Evolutionary conservation across 2,888 invertebrate species (phyloP), one percentile per base, ranked within the genome.

Genomic region (Thereva unica): DNA sequence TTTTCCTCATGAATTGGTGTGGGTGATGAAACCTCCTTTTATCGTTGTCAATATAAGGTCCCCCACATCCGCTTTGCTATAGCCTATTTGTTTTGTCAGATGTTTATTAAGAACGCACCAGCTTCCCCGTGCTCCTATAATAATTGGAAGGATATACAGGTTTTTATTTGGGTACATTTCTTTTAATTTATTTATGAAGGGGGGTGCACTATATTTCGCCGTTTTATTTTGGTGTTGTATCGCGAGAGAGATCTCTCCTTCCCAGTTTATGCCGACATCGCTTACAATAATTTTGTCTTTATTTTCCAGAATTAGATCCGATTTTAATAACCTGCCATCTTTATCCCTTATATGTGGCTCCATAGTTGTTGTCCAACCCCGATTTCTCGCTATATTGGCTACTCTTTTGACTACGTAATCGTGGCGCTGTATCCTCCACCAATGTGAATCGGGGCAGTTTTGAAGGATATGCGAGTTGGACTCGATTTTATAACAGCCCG

Each of bases 371-470:
- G 8, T 37, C 38, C 37, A 38, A 4, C n/a, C 8, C 4, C 10
- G 8, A 5, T 40, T 54, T 37, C 6, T 9, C 1, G 54, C 40
- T 1, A 7, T 10, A 8, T 37, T 10, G 5, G 38, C 38, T 4
- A 54, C 4, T 2, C 40, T 4, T 6, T 54, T 35, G 4, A 38
- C 7, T 4, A 54, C n/a, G 12, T 38, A 54, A 38, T 54, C 35
- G 38, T 54, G 54, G 5, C 54, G 23, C 2, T 3, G 4, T 9
- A 54, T 54, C 4, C 54, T 54, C 8, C 8, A 40, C 4, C 41
- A n/a, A 12, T 54, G 54, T 40, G 54, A 38, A 4, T n/a, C n/a
- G 1, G 54, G 54, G 41, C 54, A 54, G 4, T 54, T 6, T 54
- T 54, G 54, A n/a, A 54, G 54, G 1, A 54, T 35, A 35, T 54